A percentile compares a stretch with the other conserved stretches of the same genome.
These are phyloP conservation scores for Hirudo medicinalis DNA, from an alignment of 1,140 invertebrate species.

Conservation along the genomic window DNA sequence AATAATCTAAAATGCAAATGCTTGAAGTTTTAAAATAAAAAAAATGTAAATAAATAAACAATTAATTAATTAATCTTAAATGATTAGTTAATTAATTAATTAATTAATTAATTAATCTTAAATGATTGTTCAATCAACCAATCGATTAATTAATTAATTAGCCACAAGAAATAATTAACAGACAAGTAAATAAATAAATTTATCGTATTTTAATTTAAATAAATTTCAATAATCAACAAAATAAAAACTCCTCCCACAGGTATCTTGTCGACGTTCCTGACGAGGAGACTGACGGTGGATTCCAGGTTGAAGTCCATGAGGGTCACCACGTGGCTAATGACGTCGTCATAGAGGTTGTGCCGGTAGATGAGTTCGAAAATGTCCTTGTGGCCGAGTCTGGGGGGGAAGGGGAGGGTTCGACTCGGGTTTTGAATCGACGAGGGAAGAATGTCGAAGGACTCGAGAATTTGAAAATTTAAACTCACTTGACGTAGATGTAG, in stretches of 20 bases:
- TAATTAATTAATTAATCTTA: too few relatives aligned
- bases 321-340: slow-evolving; percentile 66
- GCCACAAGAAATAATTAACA: too few relatives aligned
- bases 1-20: too few relatives aligned
- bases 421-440: not conserved
- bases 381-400: slow-evolving; percentile 60
- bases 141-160: too few relatives aligned
- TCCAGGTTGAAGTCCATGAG: slow-evolving; percentile 78
- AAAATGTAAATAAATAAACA: too few relatives aligned
- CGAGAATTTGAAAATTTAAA: slow-evolving; percentile 18
- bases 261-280: slow-evolving; percentile 64
- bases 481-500: slow-evolving; percentile 73
- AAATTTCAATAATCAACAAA: not conserved
- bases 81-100: too few relatives aligned
- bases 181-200: too few relatives aligned
- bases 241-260: slow-evolving; percentile 43
- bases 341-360: slow-evolving; percentile 62
- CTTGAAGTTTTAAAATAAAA: too few relatives aligned
- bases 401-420: slow-evolving; percentile 19
- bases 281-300: slow-evolving; percentile 65
- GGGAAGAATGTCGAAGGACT: too few relatives aligned
- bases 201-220: not conserved
- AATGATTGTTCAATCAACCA: too few relatives aligned
- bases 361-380: slow-evolving; percentile 75
- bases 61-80: too few relatives aligned